These are phyloP conservation scores for Clupea harengus DNA, from an alignment of 2,113 vertebrate species.

Conservation along the genomic window DNA sequence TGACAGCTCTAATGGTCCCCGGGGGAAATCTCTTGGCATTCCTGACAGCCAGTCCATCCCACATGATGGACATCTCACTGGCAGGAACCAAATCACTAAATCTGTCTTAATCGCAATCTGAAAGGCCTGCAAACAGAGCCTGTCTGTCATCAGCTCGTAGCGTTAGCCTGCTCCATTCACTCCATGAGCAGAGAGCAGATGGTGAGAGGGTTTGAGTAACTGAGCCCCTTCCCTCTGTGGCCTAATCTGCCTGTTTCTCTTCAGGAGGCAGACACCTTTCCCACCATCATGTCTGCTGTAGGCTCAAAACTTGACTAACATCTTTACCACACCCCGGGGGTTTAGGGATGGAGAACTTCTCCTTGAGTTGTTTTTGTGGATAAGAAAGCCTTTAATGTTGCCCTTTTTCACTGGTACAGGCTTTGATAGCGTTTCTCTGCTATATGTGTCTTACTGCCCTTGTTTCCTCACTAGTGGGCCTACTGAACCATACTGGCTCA, in stretches of 20 bases:
- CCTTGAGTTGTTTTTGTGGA: background rate
- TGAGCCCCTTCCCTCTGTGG: background rate
- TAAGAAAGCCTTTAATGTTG: too few relatives aligned
- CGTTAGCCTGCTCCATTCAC: background rate
- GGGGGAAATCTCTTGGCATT: background rate
- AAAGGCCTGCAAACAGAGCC: background rate
- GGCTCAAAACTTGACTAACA: background rate
- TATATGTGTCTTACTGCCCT: too few relatives aligned
- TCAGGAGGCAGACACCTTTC: background rate
- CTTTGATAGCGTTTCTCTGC: too few relatives aligned
- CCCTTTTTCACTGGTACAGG: too few relatives aligned
- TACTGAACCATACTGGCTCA: background rate
- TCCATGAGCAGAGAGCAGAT: background rate
- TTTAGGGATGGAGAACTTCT: background rate
- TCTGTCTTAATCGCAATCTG: background rate
- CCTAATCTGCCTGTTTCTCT: background rate
- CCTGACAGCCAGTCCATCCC: background rate
- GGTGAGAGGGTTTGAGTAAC: background rate
- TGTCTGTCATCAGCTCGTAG: background rate
- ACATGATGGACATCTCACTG: background rate
- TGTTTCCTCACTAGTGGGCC: background rate
- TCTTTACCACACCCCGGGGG: background rate
- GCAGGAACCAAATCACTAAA: background rate
- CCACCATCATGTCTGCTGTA: background rate
- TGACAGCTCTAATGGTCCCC: background rate